A percentile compares a stretch with the other conserved stretches of the same genome.
Conservation (phyloP, 1,140 invertebrate genomes). For the Dendrolimus kikuchii region DNA sequence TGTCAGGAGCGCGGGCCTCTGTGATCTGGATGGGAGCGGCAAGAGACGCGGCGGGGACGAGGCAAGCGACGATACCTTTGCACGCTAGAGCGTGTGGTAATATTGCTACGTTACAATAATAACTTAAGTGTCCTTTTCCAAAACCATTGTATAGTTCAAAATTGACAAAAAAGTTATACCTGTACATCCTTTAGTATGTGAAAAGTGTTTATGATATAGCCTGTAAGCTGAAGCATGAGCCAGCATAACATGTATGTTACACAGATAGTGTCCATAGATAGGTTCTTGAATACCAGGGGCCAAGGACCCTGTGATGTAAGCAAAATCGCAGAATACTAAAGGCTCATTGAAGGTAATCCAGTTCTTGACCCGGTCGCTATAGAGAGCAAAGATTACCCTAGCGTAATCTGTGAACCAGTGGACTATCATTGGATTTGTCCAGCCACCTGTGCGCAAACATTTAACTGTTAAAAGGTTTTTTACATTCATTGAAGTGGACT, state of each 20-base stretch:
- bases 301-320: constrained; percentile 64
- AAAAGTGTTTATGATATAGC: constrained; percentile 66
- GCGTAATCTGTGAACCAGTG: constrained; percentile 75
- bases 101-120: too few relatives aligned
- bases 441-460: constrained; percentile 63
- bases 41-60: too few relatives aligned
- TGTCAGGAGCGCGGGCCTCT: too few relatives aligned
- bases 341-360: constrained; percentile 82
- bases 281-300: constrained; percentile 62
- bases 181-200: neutral
- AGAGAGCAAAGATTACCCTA: constrained; percentile 67
- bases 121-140: too few relatives aligned
- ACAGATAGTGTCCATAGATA: constrained; percentile 64
- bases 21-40: too few relatives aligned
- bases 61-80: too few relatives aligned
- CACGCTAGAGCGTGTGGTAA: too few relatives aligned
- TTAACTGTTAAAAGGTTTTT: too few relatives aligned
- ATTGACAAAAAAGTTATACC: neutral
- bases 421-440: constrained; percentile 74
- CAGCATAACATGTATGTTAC: constrained; percentile 70
- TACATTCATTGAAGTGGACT: too few relatives aligned
- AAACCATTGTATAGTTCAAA: neutral
- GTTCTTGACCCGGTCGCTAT: constrained; percentile 74
- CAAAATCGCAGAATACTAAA: constrained; percentile 67
- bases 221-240: constrained; percentile 75